Conservation (phyloP, 92 coral and sea anemone species). For the Parazoanthus darwini region DNA sequence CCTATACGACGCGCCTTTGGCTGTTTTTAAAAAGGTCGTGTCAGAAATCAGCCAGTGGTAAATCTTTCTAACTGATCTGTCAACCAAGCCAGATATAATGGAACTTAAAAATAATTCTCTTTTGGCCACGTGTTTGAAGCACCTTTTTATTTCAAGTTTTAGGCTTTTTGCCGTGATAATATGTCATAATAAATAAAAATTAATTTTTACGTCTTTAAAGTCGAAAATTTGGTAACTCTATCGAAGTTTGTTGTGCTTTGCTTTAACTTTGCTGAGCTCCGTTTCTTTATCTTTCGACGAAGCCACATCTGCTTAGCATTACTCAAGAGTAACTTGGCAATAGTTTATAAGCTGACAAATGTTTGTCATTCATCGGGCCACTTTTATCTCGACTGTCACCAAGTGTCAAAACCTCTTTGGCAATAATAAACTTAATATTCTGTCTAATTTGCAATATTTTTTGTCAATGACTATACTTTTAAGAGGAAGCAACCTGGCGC, state of each 20-base stretch:
- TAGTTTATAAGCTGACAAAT: slow-evolving; percentile 1
- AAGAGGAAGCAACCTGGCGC: background rate
- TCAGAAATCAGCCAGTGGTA: background rate
- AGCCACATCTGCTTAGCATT: background rate
- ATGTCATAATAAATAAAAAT: background rate
- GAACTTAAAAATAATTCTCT: background rate
- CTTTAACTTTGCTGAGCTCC: background rate
- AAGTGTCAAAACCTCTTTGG: slow-evolving; percentile 33
- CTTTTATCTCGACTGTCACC: slow-evolving; percentile 18
- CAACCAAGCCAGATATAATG: background rate
- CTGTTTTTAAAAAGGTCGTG: background rate
- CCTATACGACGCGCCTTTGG: background rate
- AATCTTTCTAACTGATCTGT: background rate
- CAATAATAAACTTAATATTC: slow-evolving; percentile 18
- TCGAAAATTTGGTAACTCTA: background rate
- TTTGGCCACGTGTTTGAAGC: background rate
- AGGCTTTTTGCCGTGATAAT: no score
- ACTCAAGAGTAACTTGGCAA: background rate
- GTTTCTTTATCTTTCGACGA: background rate
- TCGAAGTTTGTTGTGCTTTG: background rate
- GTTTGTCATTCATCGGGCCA: background rate
- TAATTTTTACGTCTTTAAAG: background rate
- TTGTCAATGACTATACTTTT: background rate
- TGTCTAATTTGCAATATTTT: slow-evolving; percentile 9
- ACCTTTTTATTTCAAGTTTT: no score